These are phyloP conservation scores for Hippocampus zosterae DNA, from an alignment of 2,113 vertebrate species.

Conservation along the genomic window DNA sequence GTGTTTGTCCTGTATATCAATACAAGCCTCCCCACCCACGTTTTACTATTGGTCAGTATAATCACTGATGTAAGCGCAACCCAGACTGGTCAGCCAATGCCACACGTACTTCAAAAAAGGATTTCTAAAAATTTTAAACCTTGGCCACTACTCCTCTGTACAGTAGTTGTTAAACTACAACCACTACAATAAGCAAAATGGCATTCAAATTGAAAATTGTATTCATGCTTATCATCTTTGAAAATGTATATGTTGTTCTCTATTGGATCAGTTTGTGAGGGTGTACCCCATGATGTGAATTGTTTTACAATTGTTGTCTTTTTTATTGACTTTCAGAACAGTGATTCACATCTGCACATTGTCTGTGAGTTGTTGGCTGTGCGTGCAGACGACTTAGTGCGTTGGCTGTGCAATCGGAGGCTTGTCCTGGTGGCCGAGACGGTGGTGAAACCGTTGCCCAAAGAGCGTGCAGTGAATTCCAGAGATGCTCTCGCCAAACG, in stretches of 20 bases:
- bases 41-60: too few relatives aligned
- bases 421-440: slow-evolving; percentile 83
- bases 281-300: background rate
- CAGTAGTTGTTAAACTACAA: too few relatives aligned
- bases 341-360: slow-evolving; percentile 77
- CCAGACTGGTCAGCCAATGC: too few relatives aligned
- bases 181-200: too few relatives aligned
- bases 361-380: slow-evolving; percentile 86
- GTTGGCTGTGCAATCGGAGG: slow-evolving; percentile 85
- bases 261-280: background rate
- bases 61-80: too few relatives aligned
- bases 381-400: slow-evolving; percentile 58
- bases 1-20: too few relatives aligned
- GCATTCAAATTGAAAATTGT: too few relatives aligned
- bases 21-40: too few relatives aligned
- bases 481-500: slow-evolving; percentile 92
- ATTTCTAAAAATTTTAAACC: too few relatives aligned
- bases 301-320: background rate
- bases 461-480: slow-evolving; percentile 78
- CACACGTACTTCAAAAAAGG: too few relatives aligned
- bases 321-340: slow-evolving; percentile 59
- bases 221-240: background rate
- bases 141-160: too few relatives aligned
- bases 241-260: background rate
- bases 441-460: slow-evolving; percentile 83